These are phyloP conservation scores for Tetranychus cinnabarinus DNA, from an alignment of 1,140 invertebrate species.

Conservation along the genomic window DNA sequence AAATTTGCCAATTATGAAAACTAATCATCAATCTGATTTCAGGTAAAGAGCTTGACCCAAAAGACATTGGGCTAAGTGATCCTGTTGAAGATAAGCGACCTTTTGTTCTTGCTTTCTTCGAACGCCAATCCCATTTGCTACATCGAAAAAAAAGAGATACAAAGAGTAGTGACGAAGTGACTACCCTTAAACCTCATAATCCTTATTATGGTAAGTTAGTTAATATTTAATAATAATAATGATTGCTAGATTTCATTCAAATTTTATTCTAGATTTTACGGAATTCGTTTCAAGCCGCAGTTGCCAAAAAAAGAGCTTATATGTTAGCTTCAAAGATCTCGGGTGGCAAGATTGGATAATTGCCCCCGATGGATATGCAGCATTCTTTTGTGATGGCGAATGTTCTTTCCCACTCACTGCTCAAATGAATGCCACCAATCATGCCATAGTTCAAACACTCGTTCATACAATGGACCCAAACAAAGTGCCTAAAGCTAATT, in stretches of 20 bases:
- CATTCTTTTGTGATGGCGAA: constrained; percentile 80
- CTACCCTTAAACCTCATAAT: neutral
- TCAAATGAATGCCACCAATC: constrained; percentile 87
- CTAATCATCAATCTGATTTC: constrained; percentile 16
- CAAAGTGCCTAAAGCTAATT: constrained; percentile 70
- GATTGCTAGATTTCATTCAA: too few relatives aligned
- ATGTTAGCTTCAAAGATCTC: constrained; percentile 64
- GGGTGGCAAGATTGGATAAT: constrained; percentile 90
- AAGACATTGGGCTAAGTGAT: too few relatives aligned
- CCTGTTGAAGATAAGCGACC: neutral
- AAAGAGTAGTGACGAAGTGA: neutral
- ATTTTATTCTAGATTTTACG: too few relatives aligned
- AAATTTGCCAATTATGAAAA: constrained; percentile 26
- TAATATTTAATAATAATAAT: neutral
- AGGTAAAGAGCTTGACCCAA: neutral
- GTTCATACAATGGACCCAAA: constrained; percentile 73
- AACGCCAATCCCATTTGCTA: neutral
- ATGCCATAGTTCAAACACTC: constrained; percentile 90
- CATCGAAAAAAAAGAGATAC: neutral
- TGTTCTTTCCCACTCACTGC: constrained; percentile 77
- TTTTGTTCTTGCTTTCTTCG: neutral
- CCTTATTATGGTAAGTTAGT: neutral
- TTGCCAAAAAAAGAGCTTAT: constrained; percentile 73
- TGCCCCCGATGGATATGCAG: constrained; percentile 84
- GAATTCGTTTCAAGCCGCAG: constrained; percentile 19